Base-by-base conservation (phyloP, 1,140 invertebrate species). In the Brachionus paranguensis region DNA sequence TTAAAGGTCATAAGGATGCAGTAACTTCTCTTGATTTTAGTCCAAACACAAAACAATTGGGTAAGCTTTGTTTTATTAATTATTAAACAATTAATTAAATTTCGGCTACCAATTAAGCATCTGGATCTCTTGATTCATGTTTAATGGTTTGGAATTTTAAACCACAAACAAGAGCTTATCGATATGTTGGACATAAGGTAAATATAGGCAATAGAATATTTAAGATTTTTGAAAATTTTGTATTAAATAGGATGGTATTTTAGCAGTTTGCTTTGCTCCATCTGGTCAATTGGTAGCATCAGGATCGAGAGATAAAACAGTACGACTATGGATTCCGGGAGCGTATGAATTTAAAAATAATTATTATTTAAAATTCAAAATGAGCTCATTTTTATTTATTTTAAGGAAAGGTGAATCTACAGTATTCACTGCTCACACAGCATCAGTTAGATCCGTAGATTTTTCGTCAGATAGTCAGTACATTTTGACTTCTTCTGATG, bases 291-390 rank as follows among this genome's bases (percentile, higher is more conserved):
- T 94, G 24, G 91, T 96, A 85, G 94, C 94, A 3, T 94, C 94
- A 33, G 92, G 92, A 37, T 95, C 95, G 0, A 91, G 93, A 84
- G 95, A 96, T 87, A 92, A 93, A 88, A 93, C 93, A 29, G 93
- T 96, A 0, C 90, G 94, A 85, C 89, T 97, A 20, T 97, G 95
- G 95, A 92, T 94, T 60, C 94, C 95, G 0, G 93, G 92, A 85
- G 91, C 95, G 85, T 93, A 91, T 86, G 94, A 94, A 68, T 64
- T 20, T 17, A 74, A 8, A 41, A 45, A 10, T 50, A 47, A 33
- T 0, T 37, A 37, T 20, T 37, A 43, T 84, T 45, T 64, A 7
- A 85, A 20, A 33, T 64, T 50, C 3, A 20, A 33, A 53, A 24
- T 43, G 79, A 55, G 33, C 79, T n/a, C 33, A 68, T 29, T 74